Conservation (phyloP, 2,113 vertebrate genomes). For the Oryzias celebensis region DNA sequence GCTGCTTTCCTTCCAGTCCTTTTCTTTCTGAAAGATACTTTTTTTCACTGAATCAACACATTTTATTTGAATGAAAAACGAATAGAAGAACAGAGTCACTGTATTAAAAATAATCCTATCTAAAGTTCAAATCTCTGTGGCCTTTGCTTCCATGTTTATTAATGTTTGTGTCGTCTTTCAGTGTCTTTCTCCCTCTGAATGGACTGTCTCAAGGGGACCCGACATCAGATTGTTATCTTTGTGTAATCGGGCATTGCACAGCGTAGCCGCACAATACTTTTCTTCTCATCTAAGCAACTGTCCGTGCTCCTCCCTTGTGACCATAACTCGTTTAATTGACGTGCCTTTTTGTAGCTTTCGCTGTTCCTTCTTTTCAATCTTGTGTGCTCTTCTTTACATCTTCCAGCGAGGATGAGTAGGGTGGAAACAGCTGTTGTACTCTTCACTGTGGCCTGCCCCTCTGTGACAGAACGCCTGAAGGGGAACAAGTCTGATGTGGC, state of each 20-base stretch:
- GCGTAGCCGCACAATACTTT: slow-evolving; percentile 50
- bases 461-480: slow-evolving; percentile 7
- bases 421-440: slow-evolving; percentile 13
- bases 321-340: slow-evolving; percentile 41
- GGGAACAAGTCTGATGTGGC: slow-evolving; percentile 8
- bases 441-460: slow-evolving; percentile 17
- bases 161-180: slow-evolving; percentile 23
- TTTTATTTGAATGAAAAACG: slow-evolving; percentile 10
- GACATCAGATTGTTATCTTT: slow-evolving; percentile 64
- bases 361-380: slow-evolving; percentile 5
- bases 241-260: slow-evolving; percentile 65
- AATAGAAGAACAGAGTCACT: background rate
- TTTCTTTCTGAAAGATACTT: background rate
- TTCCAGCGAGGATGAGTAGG: background rate
- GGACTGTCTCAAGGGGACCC: slow-evolving; percentile 40
- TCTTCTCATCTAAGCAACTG: slow-evolving; percentile 18
- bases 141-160: slow-evolving; percentile 22
- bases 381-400: slow-evolving; percentile 3
- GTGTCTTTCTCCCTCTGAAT: slow-evolving; percentile 16
- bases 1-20: slow-evolving; percentile 22
- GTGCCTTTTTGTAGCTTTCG: slow-evolving; percentile 17
- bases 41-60: slow-evolving; percentile 10
- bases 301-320: slow-evolving; percentile 14
- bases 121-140: slow-evolving; percentile 20
- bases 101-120: slow-evolving; percentile 16